Percentiles rank a stretch among this genome's conserved stretches.
phyloP scores from a whole-genome alignment of 2,888 invertebrate species.

The Acanthosepion esculentum region DNA sequence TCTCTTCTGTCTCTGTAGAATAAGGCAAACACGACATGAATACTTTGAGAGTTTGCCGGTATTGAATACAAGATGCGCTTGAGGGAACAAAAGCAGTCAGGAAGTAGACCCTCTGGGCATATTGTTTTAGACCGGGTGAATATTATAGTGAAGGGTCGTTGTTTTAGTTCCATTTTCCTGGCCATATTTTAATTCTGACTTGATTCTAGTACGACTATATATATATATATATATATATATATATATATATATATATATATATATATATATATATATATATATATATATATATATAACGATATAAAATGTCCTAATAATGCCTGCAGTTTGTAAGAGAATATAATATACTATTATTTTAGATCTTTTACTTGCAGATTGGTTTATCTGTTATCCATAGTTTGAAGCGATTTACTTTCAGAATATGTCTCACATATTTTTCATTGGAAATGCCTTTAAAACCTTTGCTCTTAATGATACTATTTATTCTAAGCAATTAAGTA shows the following conservation, averaged over 20 bases:
- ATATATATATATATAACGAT: background rate
- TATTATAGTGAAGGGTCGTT: background rate
- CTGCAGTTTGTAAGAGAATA: background rate
- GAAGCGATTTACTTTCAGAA: no score
- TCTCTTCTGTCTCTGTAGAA: background rate
- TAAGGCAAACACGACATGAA: background rate
- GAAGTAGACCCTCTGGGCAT: background rate
- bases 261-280: no score
- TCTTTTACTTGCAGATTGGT: no score
- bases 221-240: no score
- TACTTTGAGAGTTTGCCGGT: background rate
- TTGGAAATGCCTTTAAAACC: no score
- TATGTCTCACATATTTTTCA: no score
- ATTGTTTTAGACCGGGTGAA: background rate
- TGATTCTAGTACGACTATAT: background rate
- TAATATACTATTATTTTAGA: no score
- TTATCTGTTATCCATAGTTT: no score
- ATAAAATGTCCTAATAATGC: background rate
- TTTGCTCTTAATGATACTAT: no score
- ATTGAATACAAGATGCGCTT: background rate
- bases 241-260: no score
- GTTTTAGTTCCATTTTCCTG: background rate
- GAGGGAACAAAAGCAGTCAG: background rate
- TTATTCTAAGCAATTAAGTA: no score
- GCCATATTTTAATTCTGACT: background rate